Base-by-base conservation (phyloP, 2,888 invertebrate genomes). In the Diarsia dahlii region DNA sequence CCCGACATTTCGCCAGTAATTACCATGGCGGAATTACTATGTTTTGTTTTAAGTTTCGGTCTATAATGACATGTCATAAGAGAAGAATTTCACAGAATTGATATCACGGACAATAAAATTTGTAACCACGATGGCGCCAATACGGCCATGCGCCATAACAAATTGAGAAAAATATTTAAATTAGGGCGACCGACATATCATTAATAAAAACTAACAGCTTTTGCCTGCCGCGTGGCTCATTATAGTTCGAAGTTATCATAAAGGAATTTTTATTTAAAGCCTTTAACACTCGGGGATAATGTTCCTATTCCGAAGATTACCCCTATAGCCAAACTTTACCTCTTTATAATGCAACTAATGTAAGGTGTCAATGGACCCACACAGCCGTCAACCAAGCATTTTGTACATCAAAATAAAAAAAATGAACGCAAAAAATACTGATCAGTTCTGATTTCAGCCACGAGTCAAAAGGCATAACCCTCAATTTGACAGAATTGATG, bases 51-150 rank as follows among this genome's bases (percentile, higher is more conserved):
- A n/a, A 13, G n/a, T 15, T 13, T n/a, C 63, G n/a, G 13, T 8
- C 1, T 60, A 6, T 63, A 4, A 45, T 9, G 45, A 39, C 23
- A n/a, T 39, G 2, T 9, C n/a, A n/a, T 71, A 13, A 48, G 64
- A 70, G 23, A 52, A 64, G n/a, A 62, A 85, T 71, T 71, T 69
- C 62, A 58, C 46, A 58, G 23, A 72, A 66, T 52, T 74, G 39
- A 60, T 58, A 39, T 28, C 68, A 28, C 18, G 28, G 20, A 60
- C 68, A 28, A 18, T 28, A 15, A 56, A 65, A 83, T 86, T 68
- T 48, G 68, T 52, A 69, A 78, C 69, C n/a, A 74, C 65, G 58
- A 60, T 83, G 83, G 86, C 86, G 84, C 68, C 83, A 2, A 13
- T 2, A 23, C 28, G 62, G 46, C 65, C 73, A 39, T 64, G 46